Conservation (phyloP, 2,113 vertebrate species). For the Tretioscincus oriximinensis region DNA sequence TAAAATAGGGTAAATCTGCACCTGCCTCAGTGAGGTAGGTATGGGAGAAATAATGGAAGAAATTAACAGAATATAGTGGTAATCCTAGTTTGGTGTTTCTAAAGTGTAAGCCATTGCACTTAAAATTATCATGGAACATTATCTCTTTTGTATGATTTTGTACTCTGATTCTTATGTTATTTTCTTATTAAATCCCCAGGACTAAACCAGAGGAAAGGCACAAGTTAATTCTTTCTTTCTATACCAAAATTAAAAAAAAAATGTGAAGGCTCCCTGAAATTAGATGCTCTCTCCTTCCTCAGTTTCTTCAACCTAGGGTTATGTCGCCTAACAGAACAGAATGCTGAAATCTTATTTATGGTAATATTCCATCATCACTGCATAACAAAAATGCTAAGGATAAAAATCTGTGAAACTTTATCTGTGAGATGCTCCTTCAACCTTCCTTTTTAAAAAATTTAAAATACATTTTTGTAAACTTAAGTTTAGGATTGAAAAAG, state of each 20-base stretch:
- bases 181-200: neutral
- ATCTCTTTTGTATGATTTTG: neutral
- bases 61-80: neutral
- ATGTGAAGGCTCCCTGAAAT: slow-evolving; percentile 3
- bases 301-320: slow-evolving; percentile 3
- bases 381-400: slow-evolving; percentile 8
- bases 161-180: neutral
- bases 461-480: no score
- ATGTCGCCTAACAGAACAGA: slow-evolving; percentile 3
- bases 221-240: no score
- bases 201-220: neutral
- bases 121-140: neutral
- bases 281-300: neutral
- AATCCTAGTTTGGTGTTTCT: neutral
- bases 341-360: slow-evolving; percentile 15
- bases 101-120: neutral
- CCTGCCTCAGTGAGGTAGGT: no score
- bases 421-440: neutral
- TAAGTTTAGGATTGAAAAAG: no score
- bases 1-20: neutral
- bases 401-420: slow-evolving; percentile 6
- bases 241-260: neutral
- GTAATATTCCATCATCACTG: slow-evolving; percentile 12
- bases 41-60: neutral
- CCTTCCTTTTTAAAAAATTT: no score